Percentiles rank a stretch among this genome's conserved stretches.
phyloP scores from a whole-genome alignment of 2,888 invertebrate species.

The Glyphotaelius pellucidus region DNA sequence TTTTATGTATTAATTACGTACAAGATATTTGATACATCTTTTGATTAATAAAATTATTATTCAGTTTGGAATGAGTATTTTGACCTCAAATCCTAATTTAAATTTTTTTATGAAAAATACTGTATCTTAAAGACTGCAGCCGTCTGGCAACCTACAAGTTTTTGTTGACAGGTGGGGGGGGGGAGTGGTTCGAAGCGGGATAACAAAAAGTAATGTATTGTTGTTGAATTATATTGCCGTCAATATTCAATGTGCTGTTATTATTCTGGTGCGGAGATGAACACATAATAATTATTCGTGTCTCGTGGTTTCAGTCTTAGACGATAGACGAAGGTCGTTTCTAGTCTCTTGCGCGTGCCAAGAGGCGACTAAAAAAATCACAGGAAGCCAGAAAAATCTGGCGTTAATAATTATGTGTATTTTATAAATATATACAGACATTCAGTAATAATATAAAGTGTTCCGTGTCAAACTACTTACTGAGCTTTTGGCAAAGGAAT shows the following conservation, averaged over 20 bases:
- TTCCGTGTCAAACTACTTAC: neutral
- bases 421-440: conserved; percentile 12
- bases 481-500: neutral
- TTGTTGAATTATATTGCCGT: neutral
- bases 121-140: no score
- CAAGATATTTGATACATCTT: no score
- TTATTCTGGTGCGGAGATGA: neutral
- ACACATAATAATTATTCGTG: conserved; percentile 19
- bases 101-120: no score
- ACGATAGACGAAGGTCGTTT: conserved; percentile 1
- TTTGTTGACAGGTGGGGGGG: neutral
- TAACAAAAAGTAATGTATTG: neutral
- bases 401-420: neutral
- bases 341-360: conserved; percentile 27
- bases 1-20: no score
- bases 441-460: neutral
- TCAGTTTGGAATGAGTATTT: no score
- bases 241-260: conserved; percentile 14
- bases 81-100: no score
- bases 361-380: neutral
- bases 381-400: conserved; percentile 20
- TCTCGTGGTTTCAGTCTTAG: neutral
- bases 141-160: neutral
- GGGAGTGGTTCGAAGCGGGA: neutral
- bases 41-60: no score